These are phyloP conservation scores for Psittacula cyanocephala DNA, from an alignment of 2,113 vertebrate genomes.

Conservation along the genomic window DNA sequence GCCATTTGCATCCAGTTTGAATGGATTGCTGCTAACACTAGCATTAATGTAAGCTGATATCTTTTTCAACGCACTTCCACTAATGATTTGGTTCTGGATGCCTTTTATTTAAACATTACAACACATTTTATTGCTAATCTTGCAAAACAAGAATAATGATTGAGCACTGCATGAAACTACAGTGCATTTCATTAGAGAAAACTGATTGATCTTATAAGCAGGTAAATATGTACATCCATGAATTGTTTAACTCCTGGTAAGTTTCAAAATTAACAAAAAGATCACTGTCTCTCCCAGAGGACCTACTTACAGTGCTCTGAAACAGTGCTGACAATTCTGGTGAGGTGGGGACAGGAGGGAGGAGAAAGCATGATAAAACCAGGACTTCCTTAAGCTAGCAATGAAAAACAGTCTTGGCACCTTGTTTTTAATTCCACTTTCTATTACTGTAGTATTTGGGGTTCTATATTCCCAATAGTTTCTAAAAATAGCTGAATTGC, in stretches of 20 bases:
- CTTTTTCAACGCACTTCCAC: conserved; percentile 61
- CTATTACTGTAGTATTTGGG: background rate
- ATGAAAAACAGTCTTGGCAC: background rate
- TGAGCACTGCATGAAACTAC: conserved; percentile 56
- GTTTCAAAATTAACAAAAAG: conserved; percentile 45
- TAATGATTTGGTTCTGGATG: conserved; percentile 67
- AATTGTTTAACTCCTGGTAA: conserved; percentile 26
- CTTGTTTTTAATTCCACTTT: conserved; percentile 8
- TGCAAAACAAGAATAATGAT: conserved; percentile 61
- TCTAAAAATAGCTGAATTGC: background rate
- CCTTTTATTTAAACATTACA: conserved; percentile 62
- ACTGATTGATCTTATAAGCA: conserved; percentile 22
- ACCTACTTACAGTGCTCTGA: background rate
- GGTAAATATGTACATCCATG: background rate
- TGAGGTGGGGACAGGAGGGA: background rate
- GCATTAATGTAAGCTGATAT: conserved; percentile 69
- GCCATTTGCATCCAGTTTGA: conserved; percentile 68
- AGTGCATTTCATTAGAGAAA: conserved; percentile 43
- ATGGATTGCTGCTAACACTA: conserved; percentile 49
- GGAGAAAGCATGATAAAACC: background rate
- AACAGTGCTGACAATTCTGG: background rate
- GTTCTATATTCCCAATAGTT: background rate
- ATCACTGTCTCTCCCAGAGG: background rate
- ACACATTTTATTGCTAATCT: conserved; percentile 66
- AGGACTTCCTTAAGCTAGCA: background rate